Percentiles rank a stretch among this genome's conserved stretches.
These are phyloP conservation scores for Neosalanx taihuensis DNA, from an alignment of 2,797 vertebrate species.

Conservation along the genomic window DNA sequence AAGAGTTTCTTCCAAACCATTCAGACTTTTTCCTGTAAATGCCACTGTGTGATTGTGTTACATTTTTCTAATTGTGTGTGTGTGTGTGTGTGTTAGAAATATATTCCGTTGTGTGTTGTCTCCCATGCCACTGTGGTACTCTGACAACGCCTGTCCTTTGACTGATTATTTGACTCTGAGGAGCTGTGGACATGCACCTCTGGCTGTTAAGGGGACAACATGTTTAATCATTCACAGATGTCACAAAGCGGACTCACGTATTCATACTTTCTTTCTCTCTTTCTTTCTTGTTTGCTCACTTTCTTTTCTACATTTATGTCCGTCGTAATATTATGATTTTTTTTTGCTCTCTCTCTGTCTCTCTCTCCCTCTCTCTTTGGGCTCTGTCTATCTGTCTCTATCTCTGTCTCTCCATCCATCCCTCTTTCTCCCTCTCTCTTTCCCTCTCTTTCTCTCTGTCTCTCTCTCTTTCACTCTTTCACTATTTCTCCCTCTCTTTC, in stretches of 20 bases:
- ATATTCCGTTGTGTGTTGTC: too few relatives aligned
- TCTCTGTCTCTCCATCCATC: conserved; percentile 6
- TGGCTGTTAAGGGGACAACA: conserved; percentile 83
- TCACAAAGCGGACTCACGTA: conserved; percentile 59
- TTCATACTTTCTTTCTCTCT: conserved; percentile 10
- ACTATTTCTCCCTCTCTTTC: conserved; percentile 51
- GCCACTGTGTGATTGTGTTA: too few relatives aligned
- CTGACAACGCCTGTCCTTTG: conserved; percentile 35
- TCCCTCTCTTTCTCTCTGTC: conserved; percentile 13
- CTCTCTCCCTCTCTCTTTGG: conserved; percentile 9
- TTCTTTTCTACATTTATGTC: conserved; percentile 12
- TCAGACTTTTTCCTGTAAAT: too few relatives aligned
- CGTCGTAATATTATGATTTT: too few relatives aligned
- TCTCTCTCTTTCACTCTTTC: conserved; percentile 37
- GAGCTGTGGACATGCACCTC: conserved; percentile 84
- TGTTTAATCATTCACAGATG: conserved; percentile 89
- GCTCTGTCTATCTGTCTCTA: conserved; percentile 6
- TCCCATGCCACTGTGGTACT: background rate
- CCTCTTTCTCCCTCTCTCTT: background rate
- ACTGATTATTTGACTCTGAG: conserved; percentile 90
- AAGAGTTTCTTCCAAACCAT: too few relatives aligned
- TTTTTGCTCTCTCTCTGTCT: conserved; percentile 2
- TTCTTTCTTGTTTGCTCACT: conserved; percentile 5
- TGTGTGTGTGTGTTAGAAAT: too few relatives aligned
- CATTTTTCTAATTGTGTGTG: too few relatives aligned